These are phyloP conservation scores for Fistularia commersonii DNA, from an alignment of 2,797 vertebrate species.

Conservation along the genomic window DNA sequence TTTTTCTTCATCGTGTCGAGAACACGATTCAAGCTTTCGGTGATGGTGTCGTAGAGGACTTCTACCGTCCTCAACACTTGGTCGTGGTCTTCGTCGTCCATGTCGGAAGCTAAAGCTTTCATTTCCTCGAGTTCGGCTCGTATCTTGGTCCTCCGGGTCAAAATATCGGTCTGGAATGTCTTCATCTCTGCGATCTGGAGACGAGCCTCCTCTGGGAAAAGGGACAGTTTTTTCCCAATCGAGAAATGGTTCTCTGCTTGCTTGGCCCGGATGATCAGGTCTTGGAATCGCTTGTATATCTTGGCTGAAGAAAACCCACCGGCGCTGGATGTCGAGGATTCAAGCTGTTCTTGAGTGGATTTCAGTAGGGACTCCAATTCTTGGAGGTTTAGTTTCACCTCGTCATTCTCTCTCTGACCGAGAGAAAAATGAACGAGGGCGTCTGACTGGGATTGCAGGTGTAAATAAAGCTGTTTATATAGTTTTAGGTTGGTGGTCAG, in stretches of 20 bases:
- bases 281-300: conserved; percentile 70
- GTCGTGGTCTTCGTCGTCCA: conserved; percentile 55
- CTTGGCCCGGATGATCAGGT: conserved; percentile 79
- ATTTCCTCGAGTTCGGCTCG: conserved; percentile 64
- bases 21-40: conserved; percentile 69
- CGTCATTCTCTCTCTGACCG: conserved; percentile 78
- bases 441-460: conserved; percentile 73
- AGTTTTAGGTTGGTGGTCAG: conserved; percentile 72
- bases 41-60: conserved; percentile 71
- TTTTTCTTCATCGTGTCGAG: conserved; percentile 75
- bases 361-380: conserved; percentile 73
- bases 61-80: conserved; percentile 71
- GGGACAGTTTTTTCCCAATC: conserved; percentile 64
- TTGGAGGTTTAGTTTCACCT: conserved; percentile 68
- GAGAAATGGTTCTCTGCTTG: conserved; percentile 64
- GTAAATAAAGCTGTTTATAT: conserved; percentile 67
- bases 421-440: conserved; percentile 77
- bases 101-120: conserved; percentile 42
- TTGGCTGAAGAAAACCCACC: conserved; percentile 43
- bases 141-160: conserved; percentile 68
- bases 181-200: conserved; percentile 80
- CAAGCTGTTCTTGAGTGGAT: conserved; percentile 50
- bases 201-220: conserved; percentile 80
- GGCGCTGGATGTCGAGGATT: conserved; percentile 20
- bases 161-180: conserved; percentile 69